A percentile compares a stretch with the other conserved stretches of the same genome.
Conservation (phyloP, 2,113 vertebrate species). For the Pitta sordida region DNA sequence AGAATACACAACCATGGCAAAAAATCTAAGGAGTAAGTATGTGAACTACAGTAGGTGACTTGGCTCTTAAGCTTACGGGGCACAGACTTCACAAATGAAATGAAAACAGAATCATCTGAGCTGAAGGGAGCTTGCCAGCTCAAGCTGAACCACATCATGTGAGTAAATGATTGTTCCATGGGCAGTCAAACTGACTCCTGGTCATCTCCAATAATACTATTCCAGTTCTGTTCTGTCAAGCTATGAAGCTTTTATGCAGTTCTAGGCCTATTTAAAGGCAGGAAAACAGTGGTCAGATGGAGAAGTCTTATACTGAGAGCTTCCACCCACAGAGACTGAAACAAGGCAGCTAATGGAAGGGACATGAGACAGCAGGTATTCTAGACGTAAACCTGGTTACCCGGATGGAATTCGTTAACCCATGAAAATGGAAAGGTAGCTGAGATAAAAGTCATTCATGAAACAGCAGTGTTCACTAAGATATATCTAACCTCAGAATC, state of each 20-base stretch:
- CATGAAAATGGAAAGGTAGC: neutral
- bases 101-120: neutral
- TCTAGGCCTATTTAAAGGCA: neutral
- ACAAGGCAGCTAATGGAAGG: neutral
- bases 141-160: fast-evolving
- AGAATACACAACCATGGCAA: neutral
- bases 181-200: neutral
- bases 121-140: neutral
- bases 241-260: neutral
- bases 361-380: neutral
- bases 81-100: neutral
- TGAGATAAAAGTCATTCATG: neutral
- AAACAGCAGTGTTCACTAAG: neutral
- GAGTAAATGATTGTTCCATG: neutral
- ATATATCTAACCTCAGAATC: neutral
- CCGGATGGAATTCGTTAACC: neutral
- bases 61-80: neutral
- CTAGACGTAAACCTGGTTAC: neutral
- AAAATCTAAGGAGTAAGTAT: neutral
- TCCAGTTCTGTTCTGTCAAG: neutral
- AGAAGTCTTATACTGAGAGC: neutral
- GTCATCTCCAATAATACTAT: neutral
- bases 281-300: neutral
- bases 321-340: neutral
- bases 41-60: neutral